Evolutionary conservation across 2,888 invertebrate species (phyloP).

Genomic region (Drosophila nr. medialis): DNA sequence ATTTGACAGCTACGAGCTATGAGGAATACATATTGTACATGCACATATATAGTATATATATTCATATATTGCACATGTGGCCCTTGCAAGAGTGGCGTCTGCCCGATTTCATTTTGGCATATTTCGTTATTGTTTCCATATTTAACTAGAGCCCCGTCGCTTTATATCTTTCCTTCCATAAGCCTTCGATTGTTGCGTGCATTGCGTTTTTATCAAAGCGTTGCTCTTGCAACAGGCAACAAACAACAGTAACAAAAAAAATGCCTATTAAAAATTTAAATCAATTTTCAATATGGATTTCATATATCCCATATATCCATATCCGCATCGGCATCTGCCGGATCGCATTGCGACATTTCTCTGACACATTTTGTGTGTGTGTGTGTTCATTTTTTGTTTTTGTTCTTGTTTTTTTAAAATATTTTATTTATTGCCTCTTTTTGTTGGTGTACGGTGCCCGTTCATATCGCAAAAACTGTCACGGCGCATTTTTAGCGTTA

Average conservation of each 20-base stretch:
- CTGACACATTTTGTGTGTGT: conserved; percentile 57
- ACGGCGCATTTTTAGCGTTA: conserved; percentile 45
- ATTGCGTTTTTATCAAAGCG: conserved; percentile 77
- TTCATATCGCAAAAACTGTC: conserved; percentile 57
- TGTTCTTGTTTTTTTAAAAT: conserved; percentile 5
- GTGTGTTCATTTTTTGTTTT: conserved; percentile 9
- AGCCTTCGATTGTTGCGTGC: conserved; percentile 77
- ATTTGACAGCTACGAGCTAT: conserved; percentile 79
- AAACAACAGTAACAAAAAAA: conserved; percentile 22
- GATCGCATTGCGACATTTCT: conserved; percentile 46
- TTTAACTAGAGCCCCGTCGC: conserved; percentile 72
- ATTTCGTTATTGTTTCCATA: conserved; percentile 74
- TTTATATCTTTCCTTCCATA: conserved; percentile 61
- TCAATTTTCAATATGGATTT: conserved; percentile 79
- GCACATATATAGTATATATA: conserved; percentile 20
- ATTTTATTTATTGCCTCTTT: conserved; percentile 4
- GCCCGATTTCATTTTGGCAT: conserved; percentile 70
- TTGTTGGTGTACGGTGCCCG: conserved; percentile 26
- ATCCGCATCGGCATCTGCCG: conserved; percentile 54
- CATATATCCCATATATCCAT: conserved; percentile 44
- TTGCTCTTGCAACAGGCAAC: neutral
- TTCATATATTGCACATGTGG: conserved; percentile 34
- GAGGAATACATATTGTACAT: conserved; percentile 38
- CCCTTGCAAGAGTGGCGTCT: conserved; percentile 58
- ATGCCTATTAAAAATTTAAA: conserved; percentile 79